These are phyloP conservation scores for Zygaena filipendulae DNA, from an alignment of 2,888 invertebrate species.

Conservation along the genomic window DNA sequence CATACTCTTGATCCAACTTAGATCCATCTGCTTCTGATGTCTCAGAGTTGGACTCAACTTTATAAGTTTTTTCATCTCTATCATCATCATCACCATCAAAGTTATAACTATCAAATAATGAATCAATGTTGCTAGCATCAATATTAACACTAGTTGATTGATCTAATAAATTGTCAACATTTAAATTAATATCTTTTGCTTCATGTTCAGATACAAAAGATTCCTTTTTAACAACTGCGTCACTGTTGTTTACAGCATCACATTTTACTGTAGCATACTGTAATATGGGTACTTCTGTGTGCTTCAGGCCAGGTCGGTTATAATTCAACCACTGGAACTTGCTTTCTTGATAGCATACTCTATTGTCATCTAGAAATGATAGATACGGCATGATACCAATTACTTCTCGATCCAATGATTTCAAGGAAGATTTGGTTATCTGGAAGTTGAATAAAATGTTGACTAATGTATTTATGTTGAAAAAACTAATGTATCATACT, in stretches of 20 bases:
- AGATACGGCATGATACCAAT: slow-evolving; percentile 30
- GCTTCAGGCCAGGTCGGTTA: slow-evolving; percentile 23
- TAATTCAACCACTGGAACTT: slow-evolving; percentile 37
- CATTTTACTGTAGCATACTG: slow-evolving; percentile 37
- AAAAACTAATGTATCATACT: too few species aligned
- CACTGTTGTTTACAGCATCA: too few species aligned
- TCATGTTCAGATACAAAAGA: slow-evolving; percentile 12
- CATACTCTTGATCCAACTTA: slow-evolving; percentile 45
- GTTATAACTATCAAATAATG: slow-evolving; percentile 9
- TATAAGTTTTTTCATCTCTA: slow-evolving; percentile 9
- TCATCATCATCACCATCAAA: slow-evolving; percentile 17
- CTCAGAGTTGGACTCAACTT: slow-evolving; percentile 15
- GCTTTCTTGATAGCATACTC: slow-evolving; percentile 29
- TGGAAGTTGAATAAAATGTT: slow-evolving; percentile 22
- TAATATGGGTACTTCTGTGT: slow-evolving; percentile 26
- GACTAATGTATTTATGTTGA: too few species aligned
- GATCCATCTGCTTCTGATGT: slow-evolving; percentile 31
- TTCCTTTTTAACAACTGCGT: slow-evolving; percentile 19
- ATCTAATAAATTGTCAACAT: slow-evolving; percentile 9
- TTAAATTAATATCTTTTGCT: slow-evolving; percentile 10
- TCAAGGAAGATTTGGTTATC: slow-evolving; percentile 33
- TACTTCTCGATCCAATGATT: slow-evolving; percentile 25
- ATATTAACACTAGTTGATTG: slow-evolving; percentile 1
- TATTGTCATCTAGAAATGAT: slow-evolving; percentile 29
- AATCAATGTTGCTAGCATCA: neutral